Conservation (phyloP, 2,888 invertebrate species). For the Sarcophaga subvicina region DNA sequence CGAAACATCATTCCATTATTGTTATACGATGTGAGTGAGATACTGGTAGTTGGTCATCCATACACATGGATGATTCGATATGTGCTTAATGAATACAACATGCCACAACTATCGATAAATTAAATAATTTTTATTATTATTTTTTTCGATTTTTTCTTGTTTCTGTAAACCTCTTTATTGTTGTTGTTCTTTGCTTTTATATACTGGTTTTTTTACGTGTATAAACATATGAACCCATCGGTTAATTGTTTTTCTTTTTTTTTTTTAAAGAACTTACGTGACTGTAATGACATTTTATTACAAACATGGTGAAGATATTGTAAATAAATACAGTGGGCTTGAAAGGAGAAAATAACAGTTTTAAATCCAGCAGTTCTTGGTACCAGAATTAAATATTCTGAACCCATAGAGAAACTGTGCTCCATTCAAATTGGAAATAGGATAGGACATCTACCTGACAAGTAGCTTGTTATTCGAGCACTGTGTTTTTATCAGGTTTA, state of each 20-base stretch:
- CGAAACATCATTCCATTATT: slow-evolving; percentile 46
- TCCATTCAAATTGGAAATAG: background rate
- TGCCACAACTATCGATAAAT: slow-evolving; percentile 47
- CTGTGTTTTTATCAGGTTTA: too few relatives aligned
- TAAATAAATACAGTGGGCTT: background rate
- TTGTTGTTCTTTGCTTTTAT: slow-evolving; percentile 10
- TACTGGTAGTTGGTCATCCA: slow-evolving; percentile 20
- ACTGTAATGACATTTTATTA: slow-evolving; percentile 47
- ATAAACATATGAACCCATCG: slow-evolving; percentile 29
- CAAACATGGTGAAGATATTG: slow-evolving; percentile 30
- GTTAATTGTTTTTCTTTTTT: background rate
- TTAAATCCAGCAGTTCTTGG: background rate
- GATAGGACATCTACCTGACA: too few relatives aligned
- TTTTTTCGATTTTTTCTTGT: background rate
- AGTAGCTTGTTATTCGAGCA: too few relatives aligned
- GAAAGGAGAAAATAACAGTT: background rate
- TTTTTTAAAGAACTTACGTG: slow-evolving; percentile 40
- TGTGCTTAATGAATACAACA: background rate
- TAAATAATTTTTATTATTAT: slow-evolving; percentile 36
- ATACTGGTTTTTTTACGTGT: slow-evolving; percentile 47
- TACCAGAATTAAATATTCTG: too few relatives aligned
- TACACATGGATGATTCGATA: slow-evolving; percentile 26
- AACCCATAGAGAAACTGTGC: too few relatives aligned
- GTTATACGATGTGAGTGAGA: slow-evolving; percentile 1
- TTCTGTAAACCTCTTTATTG: slow-evolving; percentile 16